Percentiles rank a stretch among this genome's conserved stretches.
phyloP scores from a whole-genome alignment of 23 tunicate species.

The Aplidium turbinatum region DNA sequence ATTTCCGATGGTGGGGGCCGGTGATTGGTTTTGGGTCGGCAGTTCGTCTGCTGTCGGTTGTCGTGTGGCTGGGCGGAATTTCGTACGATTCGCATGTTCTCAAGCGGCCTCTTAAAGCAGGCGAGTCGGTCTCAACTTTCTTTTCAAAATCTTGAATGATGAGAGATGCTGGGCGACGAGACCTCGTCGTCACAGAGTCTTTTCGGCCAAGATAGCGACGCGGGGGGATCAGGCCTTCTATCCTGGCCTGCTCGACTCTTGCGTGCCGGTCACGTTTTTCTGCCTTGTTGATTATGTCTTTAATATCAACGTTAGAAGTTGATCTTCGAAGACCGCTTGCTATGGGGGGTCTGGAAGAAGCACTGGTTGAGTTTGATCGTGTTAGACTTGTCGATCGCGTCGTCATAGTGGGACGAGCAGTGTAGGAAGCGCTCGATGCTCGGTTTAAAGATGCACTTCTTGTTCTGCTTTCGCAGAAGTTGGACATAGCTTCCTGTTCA shows the following conservation, averaged over 20 bases:
- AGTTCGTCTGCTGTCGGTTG: background rate
- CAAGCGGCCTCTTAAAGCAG: background rate
- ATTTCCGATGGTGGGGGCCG: conserved; percentile 25
- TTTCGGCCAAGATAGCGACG: conserved; percentile 34
- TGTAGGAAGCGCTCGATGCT: background rate
- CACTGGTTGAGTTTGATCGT: conserved; percentile 20
- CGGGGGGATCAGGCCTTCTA: conserved; percentile 55
- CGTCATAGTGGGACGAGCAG: background rate
- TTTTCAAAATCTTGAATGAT: conserved; percentile 38
- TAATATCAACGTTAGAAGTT: conserved; percentile 35
- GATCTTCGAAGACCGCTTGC: conserved; percentile 26
- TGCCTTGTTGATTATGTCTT: conserved; percentile 47
- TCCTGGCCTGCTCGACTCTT: conserved; percentile 53
- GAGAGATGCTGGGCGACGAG: conserved; percentile 32
- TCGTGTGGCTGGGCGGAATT: background rate
- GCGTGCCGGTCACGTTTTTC: conserved; percentile 63
- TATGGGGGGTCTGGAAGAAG: background rate
- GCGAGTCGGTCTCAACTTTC: background rate
- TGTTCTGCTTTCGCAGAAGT: conserved; percentile 12
- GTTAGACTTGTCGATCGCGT: background rate
- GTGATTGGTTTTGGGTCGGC: background rate
- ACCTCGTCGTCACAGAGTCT: conserved; percentile 28
- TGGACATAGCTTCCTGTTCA: conserved; percentile 37
- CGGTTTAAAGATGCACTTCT: conserved; percentile 46
- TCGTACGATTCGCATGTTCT: background rate